Percentiles rank a stretch among this genome's conserved stretches.
Conservation (phyloP, 2,888 invertebrate species). For the Lypha dubia region DNA sequence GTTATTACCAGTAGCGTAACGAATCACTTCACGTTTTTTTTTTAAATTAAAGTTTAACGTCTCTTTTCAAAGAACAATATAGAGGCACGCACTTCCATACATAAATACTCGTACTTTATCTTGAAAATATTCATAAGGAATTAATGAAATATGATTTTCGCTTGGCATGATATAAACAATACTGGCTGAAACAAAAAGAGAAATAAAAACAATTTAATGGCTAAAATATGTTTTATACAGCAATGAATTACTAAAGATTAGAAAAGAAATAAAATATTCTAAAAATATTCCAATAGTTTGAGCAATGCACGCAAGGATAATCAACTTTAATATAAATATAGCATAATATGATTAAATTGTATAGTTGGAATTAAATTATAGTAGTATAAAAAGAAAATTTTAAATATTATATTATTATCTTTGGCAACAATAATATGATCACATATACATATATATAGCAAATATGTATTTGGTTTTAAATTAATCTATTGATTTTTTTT, state of each 20-base stretch:
- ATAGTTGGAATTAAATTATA: too few species aligned
- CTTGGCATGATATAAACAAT: conserved; percentile 63
- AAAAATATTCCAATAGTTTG: too few species aligned
- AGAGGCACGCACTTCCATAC: conserved; percentile 6
- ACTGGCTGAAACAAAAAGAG: background rate
- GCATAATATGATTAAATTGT: too few species aligned
- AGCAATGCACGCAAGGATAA: too few species aligned
- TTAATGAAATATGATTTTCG: conserved; percentile 64
- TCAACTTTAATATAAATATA: too few species aligned
- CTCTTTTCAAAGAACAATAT: background rate
- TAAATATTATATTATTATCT: too few species aligned
- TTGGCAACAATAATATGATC: too few species aligned
- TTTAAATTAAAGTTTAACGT: background rate
- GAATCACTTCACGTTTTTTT: background rate
- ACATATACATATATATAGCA: too few species aligned
- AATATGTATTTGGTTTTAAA: too few species aligned
- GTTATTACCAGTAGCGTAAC: conserved; percentile 19
- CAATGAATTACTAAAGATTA: background rate
- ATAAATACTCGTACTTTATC: conserved; percentile 31
- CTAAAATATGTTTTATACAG: conserved; percentile 42
- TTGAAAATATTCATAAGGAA: conserved; percentile 30
- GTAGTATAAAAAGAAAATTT: too few species aligned
- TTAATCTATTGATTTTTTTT: too few species aligned
- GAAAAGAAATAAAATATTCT: too few species aligned
- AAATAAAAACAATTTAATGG: conserved; percentile 36